These are phyloP conservation scores for Anabacerthia variegaticeps DNA, from an alignment of 2,797 vertebrate species.

Conservation along the genomic window DNA sequence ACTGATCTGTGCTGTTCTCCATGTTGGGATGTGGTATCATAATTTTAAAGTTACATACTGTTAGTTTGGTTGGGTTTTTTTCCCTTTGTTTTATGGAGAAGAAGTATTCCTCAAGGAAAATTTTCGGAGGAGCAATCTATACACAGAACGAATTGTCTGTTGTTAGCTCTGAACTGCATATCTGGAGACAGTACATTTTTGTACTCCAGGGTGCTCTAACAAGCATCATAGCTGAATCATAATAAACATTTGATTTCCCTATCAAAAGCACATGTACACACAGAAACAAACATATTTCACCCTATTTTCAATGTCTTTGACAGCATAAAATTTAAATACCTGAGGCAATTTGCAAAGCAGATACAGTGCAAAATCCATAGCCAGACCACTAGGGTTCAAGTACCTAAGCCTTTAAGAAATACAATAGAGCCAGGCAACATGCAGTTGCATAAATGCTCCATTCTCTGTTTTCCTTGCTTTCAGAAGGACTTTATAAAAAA, in stretches of 20 bases:
- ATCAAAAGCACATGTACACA: neutral
- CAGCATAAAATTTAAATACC: neutral
- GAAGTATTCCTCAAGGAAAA: neutral
- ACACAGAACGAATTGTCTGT: neutral
- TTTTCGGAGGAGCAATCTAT: constrained; percentile 4
- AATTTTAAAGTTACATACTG: neutral
- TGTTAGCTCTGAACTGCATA: neutral
- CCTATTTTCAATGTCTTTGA: neutral
- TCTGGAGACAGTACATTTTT: neutral
- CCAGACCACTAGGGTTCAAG: neutral
- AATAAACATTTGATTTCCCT: neutral
- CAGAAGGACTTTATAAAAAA: neutral
- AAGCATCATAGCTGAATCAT: neutral
- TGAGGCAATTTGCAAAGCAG: neutral
- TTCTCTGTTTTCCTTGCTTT: neutral
- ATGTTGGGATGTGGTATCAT: neutral
- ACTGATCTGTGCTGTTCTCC: neutral
- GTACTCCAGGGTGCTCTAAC: neutral
- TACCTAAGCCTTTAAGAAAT: neutral
- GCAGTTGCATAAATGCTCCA: neutral
- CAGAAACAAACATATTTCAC: neutral
- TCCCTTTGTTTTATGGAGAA: neutral
- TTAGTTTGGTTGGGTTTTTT: neutral
- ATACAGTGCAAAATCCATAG: neutral
- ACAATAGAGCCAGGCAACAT: neutral